Conservation (phyloP, 2,888 invertebrate species). For the Hypena proboscidalis region DNA sequence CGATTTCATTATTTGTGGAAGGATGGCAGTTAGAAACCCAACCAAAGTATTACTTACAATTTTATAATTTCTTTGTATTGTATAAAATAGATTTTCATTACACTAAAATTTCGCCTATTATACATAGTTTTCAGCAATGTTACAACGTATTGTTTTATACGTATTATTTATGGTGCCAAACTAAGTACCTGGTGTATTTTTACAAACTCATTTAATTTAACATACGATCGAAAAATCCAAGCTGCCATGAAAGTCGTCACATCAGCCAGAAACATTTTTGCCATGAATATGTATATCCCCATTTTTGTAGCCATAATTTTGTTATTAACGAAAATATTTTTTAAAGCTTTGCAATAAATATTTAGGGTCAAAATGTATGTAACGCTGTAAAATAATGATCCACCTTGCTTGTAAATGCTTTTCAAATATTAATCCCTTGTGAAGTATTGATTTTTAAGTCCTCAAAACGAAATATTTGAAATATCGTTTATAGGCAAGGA, state of each 20-base stretch:
- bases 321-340: slow-evolving; percentile 37
- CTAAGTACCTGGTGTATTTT: slow-evolving; percentile 42
- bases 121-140: neutral
- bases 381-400: slow-evolving; percentile 27
- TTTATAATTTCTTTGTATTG: slow-evolving; percentile 5
- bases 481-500: slow-evolving; percentile 26
- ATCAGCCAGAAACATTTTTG: slow-evolving; percentile 49
- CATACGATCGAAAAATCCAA: slow-evolving; percentile 40
- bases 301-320: slow-evolving; percentile 52
- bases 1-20: too few relatives aligned
- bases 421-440: slow-evolving; percentile 24
- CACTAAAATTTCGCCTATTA: neutral
- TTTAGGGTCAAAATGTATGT: slow-evolving; percentile 29
- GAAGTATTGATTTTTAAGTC: slow-evolving; percentile 26
- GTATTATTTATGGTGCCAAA: slow-evolving; percentile 32
- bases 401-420: slow-evolving; percentile 30
- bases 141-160: neutral
- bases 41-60: neutral
- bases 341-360: slow-evolving; percentile 34
- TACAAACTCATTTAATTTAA: slow-evolving; percentile 37
- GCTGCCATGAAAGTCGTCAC: slow-evolving; percentile 51
- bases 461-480: slow-evolving; percentile 21
- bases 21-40: neutral
- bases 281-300: slow-evolving; percentile 48
- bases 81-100: neutral